Conservation (phyloP, 2,113 vertebrate genomes). For the Paratilapia polleni region DNA sequence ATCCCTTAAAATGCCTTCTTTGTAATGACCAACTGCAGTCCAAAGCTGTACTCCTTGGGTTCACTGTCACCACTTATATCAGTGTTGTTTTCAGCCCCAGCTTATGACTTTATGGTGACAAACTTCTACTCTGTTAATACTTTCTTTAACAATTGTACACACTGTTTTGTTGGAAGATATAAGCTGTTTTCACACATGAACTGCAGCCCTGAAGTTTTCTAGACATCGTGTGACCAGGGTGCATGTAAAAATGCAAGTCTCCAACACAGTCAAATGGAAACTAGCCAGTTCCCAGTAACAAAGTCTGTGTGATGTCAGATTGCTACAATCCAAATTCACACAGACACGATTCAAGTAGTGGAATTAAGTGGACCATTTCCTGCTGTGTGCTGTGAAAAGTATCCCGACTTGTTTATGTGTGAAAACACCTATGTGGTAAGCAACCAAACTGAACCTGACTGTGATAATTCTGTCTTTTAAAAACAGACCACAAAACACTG, state of each 20-base stretch:
- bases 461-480: neutral
- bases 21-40: neutral
- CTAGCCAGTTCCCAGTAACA: neutral
- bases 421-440: neutral
- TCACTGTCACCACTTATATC: neutral
- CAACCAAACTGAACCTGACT: neutral
- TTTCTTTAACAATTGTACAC: neutral
- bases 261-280: neutral
- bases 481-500: neutral
- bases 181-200: neutral
- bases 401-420: neutral
- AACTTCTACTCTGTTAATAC: neutral
- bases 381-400: neutral
- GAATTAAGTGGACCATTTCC: neutral
- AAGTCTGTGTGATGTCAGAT: neutral
- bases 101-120: neutral
- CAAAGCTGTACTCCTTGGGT: neutral
- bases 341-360: neutral
- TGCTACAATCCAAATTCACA: too few relatives aligned
- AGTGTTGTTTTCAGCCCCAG: neutral
- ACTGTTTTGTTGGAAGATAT: neutral
- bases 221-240: neutral
- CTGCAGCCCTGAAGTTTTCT: neutral
- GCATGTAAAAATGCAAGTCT: neutral
- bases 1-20: neutral